Base-by-base conservation (phyloP, 1,140 invertebrate species). In the Cyclina sinensis region DNA sequence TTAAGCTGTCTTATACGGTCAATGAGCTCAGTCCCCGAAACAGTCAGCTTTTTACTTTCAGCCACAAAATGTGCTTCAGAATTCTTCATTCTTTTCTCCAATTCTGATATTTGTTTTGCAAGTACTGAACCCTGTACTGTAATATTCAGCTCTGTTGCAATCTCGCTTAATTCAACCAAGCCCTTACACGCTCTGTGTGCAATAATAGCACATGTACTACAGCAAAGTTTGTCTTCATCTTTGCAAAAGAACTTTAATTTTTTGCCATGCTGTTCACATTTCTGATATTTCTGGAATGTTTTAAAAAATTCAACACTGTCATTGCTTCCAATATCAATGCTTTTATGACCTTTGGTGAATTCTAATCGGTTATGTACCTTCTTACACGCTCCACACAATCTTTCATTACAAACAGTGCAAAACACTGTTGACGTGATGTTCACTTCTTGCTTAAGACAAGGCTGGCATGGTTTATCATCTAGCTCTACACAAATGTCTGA, bases 181-280 rank as follows among this genome's bases (percentile, higher is more conserved):
- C 39, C 68, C 27, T 73, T 39, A n/a, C 68, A 73, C 43, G 4
- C 39, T 73, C 68, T 73, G 21, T 73, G 68, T 11, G 35, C n/a
- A 24, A 73, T 24, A 43, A 73, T 73, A 30, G 68, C 68, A 46
- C 68, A 73, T 11, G 68, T 73, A 43, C 35, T 73, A 30, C 68
- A 73, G n/a, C 35, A 46, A 2, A 73, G 39, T 43, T 39, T 73
- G 37, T 73, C 39, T 24, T 73, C 68, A 73, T 39, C 68, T 46
- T 73, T 73, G 27, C 68, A 73, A 46, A 21, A 73, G n/a, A 73
- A 73, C 39, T 73, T 73, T 43, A 73, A 5, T 24, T 73, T 39
- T 43, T 73, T 73, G n/a, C 39, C 27, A 30, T 73, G 68, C 16
- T 73, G 9, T 24, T 73, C 35, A 73, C 68, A 73, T 73, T 39